Conservation (phyloP, 2,113 vertebrate genomes). For the Myrmecobius fasciatus region DNA sequence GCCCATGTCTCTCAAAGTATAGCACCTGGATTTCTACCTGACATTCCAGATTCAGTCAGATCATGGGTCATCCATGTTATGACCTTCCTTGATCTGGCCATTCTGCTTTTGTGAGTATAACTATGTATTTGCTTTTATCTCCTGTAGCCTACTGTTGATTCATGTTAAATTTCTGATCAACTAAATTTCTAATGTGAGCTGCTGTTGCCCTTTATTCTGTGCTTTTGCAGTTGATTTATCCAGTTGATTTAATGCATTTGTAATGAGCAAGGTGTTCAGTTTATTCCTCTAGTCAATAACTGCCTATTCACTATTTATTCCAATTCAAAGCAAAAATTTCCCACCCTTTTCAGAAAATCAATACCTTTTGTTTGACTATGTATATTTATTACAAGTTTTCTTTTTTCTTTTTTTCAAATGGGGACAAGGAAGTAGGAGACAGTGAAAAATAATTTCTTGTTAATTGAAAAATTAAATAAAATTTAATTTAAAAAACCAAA, state of each 20-base stretch:
- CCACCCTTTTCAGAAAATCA: neutral
- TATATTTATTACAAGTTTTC: neutral
- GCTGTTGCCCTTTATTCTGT: neutral
- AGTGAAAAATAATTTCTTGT: neutral
- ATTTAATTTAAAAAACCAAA: neutral
- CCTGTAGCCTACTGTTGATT: neutral
- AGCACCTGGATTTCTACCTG: neutral
- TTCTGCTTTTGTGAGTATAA: neutral
- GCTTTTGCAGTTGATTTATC: neutral
- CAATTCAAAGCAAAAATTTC: neutral
- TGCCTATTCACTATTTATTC: neutral
- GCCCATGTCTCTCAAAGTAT: neutral
- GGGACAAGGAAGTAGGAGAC: neutral
- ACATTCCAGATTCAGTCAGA: neutral
- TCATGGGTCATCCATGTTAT: neutral
- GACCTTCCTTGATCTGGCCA: neutral
- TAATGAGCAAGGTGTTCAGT: neutral
- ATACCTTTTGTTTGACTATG: neutral
- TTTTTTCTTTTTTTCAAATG: neutral
- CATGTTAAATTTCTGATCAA: neutral
- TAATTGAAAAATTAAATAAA: neutral
- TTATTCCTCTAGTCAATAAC: neutral
- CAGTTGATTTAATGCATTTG: neutral
- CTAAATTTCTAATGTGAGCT: neutral
- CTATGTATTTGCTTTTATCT: neutral